phyloP scores from a whole-genome alignment of 2,888 invertebrate species.

The Cryptocephalus primarius region DNA sequence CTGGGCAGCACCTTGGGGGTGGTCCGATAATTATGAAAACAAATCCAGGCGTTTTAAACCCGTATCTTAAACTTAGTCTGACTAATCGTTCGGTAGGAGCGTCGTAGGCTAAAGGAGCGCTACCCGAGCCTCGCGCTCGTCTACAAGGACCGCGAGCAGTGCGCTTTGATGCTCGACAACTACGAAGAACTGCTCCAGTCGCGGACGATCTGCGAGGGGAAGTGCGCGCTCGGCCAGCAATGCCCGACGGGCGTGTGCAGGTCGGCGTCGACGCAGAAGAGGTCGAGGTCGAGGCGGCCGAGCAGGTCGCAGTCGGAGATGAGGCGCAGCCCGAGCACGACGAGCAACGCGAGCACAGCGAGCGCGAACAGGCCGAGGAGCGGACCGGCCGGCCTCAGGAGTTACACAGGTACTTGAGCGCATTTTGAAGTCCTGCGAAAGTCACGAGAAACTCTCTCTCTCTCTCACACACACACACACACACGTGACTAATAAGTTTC shows the following conservation, averaged over 20 bases:
- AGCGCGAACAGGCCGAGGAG: constrained; percentile 51
- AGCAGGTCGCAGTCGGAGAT: constrained; percentile 28
- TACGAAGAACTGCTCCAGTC: constrained; percentile 74
- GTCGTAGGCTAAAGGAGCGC: constrained; percentile 70
- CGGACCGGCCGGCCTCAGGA: constrained; percentile 60
- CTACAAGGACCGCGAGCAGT: constrained; percentile 64
- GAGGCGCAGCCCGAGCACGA: constrained; percentile 33
- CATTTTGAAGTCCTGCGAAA: not conserved
- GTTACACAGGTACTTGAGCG: constrained; percentile 19
- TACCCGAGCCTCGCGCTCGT: constrained; percentile 69
- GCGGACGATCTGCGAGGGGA: constrained; percentile 76
- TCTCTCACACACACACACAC: not conserved
- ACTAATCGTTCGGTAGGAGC: constrained; percentile 15
- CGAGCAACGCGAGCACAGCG: constrained; percentile 18
- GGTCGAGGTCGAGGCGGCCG: constrained; percentile 20
- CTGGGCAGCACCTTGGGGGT: too few relatives aligned
- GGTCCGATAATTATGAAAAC: too few relatives aligned
- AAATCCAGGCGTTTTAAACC: too few relatives aligned
- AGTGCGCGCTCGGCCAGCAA: constrained; percentile 70
- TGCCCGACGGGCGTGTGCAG: constrained; percentile 72
- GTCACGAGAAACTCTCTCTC: not conserved
- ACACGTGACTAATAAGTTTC: not conserved
- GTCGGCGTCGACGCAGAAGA: constrained; percentile 16
- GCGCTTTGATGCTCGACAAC: constrained; percentile 65
- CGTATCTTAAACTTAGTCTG: too few relatives aligned